Conservation (phyloP, 2,113 vertebrate species). For the Pygoscelis adeliae region DNA sequence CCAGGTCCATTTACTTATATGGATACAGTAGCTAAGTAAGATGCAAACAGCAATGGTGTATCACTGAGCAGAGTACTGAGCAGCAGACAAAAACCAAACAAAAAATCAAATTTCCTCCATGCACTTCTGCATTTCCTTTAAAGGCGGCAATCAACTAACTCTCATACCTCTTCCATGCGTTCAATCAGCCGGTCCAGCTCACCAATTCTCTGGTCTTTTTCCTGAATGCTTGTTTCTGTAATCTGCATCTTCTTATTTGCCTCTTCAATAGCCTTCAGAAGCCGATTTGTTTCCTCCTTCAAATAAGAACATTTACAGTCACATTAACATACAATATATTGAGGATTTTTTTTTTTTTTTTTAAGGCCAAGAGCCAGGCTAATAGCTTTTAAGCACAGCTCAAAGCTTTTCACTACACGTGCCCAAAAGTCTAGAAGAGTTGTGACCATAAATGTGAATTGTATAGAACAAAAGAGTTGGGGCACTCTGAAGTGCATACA, state of each 20-base stretch:
- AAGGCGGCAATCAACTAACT: neutral
- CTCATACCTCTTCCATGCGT: conserved; percentile 88
- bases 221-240: conserved; percentile 86
- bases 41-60: neutral
- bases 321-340: neutral
- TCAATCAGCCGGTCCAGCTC: conserved; percentile 91
- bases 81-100: neutral
- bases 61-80: neutral
- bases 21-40: neutral
- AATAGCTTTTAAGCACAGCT: neutral
- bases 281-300: conserved; percentile 88
- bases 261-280: conserved; percentile 89
- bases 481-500: neutral
- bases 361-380: neutral
- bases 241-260: conserved; percentile 84
- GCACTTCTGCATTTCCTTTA: neutral
- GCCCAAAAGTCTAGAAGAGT: neutral
- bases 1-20: neutral
- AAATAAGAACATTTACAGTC: neutral
- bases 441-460: neutral
- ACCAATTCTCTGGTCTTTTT: conserved; percentile 87
- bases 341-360: neutral
- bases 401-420: neutral
- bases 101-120: neutral
- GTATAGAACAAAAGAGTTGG: neutral